Conservation (phyloP, 2,113 vertebrate species). For the Fulica atra region DNA sequence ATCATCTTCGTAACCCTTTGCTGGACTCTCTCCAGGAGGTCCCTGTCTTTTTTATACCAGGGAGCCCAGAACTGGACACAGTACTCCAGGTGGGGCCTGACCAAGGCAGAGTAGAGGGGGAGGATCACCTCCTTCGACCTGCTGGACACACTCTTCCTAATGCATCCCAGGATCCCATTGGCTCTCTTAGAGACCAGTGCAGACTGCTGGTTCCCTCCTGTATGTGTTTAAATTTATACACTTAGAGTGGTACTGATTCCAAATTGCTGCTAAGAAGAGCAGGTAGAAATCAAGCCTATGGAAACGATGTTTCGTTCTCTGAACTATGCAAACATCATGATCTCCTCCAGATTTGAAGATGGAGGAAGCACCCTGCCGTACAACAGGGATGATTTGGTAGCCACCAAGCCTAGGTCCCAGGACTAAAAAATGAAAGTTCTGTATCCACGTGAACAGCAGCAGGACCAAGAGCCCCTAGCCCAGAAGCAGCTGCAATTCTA, state of each 20-base stretch:
- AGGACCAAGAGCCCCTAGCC: fast-evolving
- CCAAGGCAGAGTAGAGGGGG: no score
- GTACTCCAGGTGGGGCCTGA: no score
- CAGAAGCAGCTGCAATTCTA: conserved; percentile 31
- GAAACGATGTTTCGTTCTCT: background rate
- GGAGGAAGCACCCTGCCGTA: background rate
- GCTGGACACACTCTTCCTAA: no score
- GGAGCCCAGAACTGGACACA: no score
- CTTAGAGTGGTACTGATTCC: background rate
- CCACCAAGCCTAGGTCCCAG: background rate
- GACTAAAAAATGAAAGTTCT: background rate
- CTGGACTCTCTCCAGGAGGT: no score
- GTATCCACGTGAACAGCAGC: background rate
- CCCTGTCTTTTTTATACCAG: no score
- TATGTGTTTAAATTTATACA: background rate
- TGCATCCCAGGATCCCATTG: no score
- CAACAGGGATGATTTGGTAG: background rate
- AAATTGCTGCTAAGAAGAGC: background rate
- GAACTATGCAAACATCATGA: background rate
- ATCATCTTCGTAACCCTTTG: no score
- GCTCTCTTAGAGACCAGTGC: no score
- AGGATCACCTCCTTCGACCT: no score
- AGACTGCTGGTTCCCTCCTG: background rate
- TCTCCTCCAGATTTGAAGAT: background rate
- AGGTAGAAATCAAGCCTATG: background rate